Evolutionary conservation across 2,888 invertebrate species (phyloP).

Genomic region (Emesis castigata): DNA sequence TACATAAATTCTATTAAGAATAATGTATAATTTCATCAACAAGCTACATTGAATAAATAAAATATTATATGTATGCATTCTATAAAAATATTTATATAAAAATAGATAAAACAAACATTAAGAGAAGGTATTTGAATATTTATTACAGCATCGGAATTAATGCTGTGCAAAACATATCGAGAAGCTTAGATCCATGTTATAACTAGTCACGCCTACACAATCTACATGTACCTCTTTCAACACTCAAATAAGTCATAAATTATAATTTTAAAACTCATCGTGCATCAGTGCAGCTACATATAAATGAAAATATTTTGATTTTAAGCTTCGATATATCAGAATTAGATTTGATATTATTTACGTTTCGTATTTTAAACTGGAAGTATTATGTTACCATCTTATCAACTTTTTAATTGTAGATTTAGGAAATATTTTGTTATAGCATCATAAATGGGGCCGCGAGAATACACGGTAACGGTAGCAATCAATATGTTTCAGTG

Average conservation of each 20-base stretch:
- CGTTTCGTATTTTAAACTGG: neutral
- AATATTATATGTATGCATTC: neutral
- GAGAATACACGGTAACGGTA: too few species aligned
- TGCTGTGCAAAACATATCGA: constrained; percentile 55
- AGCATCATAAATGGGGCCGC: too few species aligned
- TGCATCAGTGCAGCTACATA: constrained; percentile 68
- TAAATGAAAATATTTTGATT: constrained; percentile 31
- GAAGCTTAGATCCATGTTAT: constrained; percentile 58
- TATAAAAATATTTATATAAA: neutral
- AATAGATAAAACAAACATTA: neutral
- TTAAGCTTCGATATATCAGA: neutral
- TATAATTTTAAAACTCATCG: constrained; percentile 83
- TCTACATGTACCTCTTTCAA: constrained; percentile 78
- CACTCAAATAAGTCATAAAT: constrained; percentile 85
- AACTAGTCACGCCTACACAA: constrained; percentile 81
- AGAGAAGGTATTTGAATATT: neutral
- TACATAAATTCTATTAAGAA: neutral
- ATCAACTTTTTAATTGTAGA: too few species aligned
- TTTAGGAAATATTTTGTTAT: too few species aligned
- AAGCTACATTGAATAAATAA: neutral
- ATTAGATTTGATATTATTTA: neutral
- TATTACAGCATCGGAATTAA: constrained; percentile 21
- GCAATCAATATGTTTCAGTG: too few species aligned
- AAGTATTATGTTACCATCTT: too few species aligned
- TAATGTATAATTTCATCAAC: neutral